Evolutionary conservation across 35 echinoderm and acorn worm species (phyloP), one percentile per base, ranked within the genome.

Genomic region (Amphiura filiformis): DNA sequence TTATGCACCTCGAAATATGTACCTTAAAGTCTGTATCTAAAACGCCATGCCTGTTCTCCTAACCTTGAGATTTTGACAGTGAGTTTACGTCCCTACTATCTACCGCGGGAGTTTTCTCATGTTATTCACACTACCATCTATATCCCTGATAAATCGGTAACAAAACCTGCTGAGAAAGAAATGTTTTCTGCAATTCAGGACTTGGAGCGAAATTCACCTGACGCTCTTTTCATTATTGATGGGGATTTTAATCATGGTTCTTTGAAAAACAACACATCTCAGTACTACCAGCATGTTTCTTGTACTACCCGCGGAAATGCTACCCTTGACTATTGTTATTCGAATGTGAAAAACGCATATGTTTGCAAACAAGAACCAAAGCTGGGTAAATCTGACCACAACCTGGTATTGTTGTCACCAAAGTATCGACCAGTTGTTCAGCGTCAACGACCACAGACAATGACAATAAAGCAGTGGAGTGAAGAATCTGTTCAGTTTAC

Each of bases 71-170:
- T 93, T 75, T 37, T 81, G 1, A 84, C 57, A 31, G 31, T 89
- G 28, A 76, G 92, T 47, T 22, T 89, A n/a, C 87, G 77, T 32
- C 82, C 61, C 30, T 85, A 78, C 49, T 84, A 84, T 89, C n/a
- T 81, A 89, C 91, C 79, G 18, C 33, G 80, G 49, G 80, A 92
- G 41, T 92, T 92, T 88, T 87, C 85, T 30, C 91, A 92, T 57
- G 91, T 87, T 76, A 77, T 92, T 18, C 23, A 34, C 36, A 34
- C 39, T 0, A 83, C 56, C 9, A 77, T 82, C 37, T 83, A 90
- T 39, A 56, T 90, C 31, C 80, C 79, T 49, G 64, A 84, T 31
- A 34, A 56, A 15, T 47, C 64, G 32, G 40, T 84, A 70, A 64
- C 86, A 0, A 92, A 83, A 22, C 32, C 42, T 17, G 85, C 40